A percentile compares a stretch with the other conserved stretches of the same genome.
Evolutionary conservation across 2,797 vertebrate species (phyloP).

Genomic region (Gila robusta): DNA sequence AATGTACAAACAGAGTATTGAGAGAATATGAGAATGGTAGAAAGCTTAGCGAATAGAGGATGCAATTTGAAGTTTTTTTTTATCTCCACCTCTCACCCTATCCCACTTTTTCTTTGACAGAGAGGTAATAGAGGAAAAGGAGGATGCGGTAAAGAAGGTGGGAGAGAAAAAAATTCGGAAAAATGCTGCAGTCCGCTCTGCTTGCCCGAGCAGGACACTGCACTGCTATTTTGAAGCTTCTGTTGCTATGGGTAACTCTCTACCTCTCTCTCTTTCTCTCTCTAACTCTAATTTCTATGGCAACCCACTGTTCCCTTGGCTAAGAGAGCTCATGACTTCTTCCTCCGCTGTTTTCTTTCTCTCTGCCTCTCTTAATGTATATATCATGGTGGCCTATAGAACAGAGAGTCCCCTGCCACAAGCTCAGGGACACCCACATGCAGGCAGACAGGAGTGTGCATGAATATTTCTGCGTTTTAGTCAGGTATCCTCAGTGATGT

Average conservation of each 20-base stretch:
- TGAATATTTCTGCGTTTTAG: slow-evolving; percentile 18
- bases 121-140: neutral
- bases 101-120: slow-evolving; percentile 25
- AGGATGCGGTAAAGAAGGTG: slow-evolving; percentile 17
- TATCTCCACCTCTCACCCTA: slow-evolving; percentile 32
- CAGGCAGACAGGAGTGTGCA: neutral
- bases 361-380: slow-evolving; percentile 31
- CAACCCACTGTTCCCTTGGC: slow-evolving; percentile 64
- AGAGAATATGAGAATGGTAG: neutral
- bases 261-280: slow-evolving; percentile 35
- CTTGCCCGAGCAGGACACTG: slow-evolving; percentile 59
- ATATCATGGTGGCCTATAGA: slow-evolving; percentile 19
- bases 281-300: slow-evolving; percentile 66
- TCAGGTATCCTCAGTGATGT: slow-evolving; percentile 36
- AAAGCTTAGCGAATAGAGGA: neutral
- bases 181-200: slow-evolving; percentile 48
- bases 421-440: slow-evolving; percentile 25
- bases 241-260: slow-evolving; percentile 70
- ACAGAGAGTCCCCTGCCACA: slow-evolving; percentile 16
- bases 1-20: neutral
- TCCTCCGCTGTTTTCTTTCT: slow-evolving; percentile 41
- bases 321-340: slow-evolving; percentile 61
- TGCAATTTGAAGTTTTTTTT: neutral
- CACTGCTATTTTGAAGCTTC: slow-evolving; percentile 69
- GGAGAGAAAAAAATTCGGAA: slow-evolving; percentile 5